These are phyloP conservation scores for Choloepus didactylus DNA, from an alignment of 2,797 vertebrate genomes.

Conservation along the genomic window DNA sequence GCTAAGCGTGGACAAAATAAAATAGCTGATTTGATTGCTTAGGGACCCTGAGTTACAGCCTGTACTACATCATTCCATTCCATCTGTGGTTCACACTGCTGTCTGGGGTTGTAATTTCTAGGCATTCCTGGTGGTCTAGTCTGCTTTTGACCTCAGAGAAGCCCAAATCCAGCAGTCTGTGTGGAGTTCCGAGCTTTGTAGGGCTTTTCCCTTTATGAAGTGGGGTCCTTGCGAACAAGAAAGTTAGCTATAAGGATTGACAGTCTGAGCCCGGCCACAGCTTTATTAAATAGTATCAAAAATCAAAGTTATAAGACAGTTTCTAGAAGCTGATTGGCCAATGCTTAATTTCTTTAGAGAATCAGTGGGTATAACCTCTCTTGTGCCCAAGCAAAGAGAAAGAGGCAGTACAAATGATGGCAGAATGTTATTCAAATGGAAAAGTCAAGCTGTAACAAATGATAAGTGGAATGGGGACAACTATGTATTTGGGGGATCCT, in stretches of 20 bases:
- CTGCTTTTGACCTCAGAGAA: background rate
- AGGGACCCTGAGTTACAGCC: background rate
- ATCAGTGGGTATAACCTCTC: background rate
- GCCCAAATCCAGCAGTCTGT: background rate
- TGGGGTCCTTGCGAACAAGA: background rate
- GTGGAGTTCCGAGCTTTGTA: background rate
- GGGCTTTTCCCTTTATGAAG: background rate
- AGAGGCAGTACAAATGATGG: background rate
- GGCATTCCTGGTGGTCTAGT: background rate
- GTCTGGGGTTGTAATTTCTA: background rate
- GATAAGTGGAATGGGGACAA: background rate
- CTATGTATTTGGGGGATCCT: background rate
- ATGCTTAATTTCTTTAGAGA: background rate
- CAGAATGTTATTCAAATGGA: background rate
- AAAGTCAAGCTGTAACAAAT: background rate
- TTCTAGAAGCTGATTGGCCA: background rate
- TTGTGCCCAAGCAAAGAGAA: conserved; percentile 3
- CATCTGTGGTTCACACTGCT: background rate
- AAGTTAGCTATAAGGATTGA: background rate
- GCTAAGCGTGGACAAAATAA: background rate
- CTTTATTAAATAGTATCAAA: background rate
- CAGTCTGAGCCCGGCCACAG: background rate
- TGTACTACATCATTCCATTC: background rate
- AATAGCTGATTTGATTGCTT: background rate
- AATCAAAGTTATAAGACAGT: background rate